Percentiles rank a stretch among this genome's conserved stretches.
These are phyloP conservation scores for Theocolax elegans DNA, from an alignment of 1,140 invertebrate genomes.

Conservation along the genomic window DNA sequence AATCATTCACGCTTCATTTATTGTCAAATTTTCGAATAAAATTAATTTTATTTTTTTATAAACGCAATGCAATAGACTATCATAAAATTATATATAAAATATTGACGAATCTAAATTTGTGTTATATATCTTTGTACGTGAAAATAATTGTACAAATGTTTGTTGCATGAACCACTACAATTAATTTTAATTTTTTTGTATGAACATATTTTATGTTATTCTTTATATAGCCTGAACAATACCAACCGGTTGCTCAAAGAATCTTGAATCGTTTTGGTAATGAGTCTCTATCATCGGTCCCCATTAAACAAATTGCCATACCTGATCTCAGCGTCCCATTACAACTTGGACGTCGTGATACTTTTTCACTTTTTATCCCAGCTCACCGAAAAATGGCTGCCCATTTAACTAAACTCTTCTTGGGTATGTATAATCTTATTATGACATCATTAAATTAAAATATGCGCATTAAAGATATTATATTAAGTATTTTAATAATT, in stretches of 20 bases:
- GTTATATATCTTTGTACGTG: too few relatives aligned
- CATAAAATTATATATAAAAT: too few relatives aligned
- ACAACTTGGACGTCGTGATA: slow-evolving; percentile 74
- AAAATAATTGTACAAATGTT: too few relatives aligned
- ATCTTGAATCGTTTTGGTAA: slow-evolving; percentile 71
- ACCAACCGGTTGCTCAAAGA: slow-evolving; percentile 60
- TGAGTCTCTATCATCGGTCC: slow-evolving; percentile 68
- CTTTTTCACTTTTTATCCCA: slow-evolving; percentile 82
- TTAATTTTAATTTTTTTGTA: too few relatives aligned
- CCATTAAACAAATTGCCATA: slow-evolving; percentile 74
- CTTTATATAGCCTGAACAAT: background rate
- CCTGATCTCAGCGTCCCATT: slow-evolving; percentile 76
- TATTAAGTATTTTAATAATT: background rate
- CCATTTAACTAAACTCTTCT: slow-evolving; percentile 78
- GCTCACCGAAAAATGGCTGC: slow-evolving; percentile 77
- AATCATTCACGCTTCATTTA: too few relatives aligned
- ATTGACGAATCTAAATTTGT: too few relatives aligned
- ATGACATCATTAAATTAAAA: too few relatives aligned
- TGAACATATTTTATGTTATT: too few relatives aligned
- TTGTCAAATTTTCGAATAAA: too few relatives aligned
- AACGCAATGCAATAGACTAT: too few relatives aligned
- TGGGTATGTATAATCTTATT: slow-evolving; percentile 67
- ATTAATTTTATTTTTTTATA: too few relatives aligned
- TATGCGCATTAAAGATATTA: background rate
- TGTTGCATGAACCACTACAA: too few relatives aligned